Conservation (phyloP, 2,888 invertebrate genomes). For the Epistrophe eligans region DNA sequence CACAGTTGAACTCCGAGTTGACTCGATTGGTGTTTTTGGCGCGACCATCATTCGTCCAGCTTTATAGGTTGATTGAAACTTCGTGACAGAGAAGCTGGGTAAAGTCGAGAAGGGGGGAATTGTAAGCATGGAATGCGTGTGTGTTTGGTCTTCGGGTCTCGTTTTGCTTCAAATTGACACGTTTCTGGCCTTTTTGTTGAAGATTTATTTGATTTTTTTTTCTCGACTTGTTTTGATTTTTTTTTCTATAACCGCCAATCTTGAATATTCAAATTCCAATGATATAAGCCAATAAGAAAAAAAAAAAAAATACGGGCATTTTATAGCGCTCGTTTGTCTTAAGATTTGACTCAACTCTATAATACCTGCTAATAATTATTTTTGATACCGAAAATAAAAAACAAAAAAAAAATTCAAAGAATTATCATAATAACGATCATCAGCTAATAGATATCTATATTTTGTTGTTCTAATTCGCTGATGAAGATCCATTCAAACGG, state of each 20-base stretch:
- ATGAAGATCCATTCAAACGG: constrained; percentile 39
- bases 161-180: constrained; percentile 70
- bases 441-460: background rate
- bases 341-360: constrained; percentile 35
- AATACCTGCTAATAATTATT: constrained; percentile 19
- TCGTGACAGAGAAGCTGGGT: background rate
- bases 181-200: constrained; percentile 71
- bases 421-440: constrained; percentile 63
- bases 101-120: background rate
- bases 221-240: constrained; percentile 15
- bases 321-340: constrained; percentile 25
- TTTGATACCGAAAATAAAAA: background rate
- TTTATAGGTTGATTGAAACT: constrained; percentile 49
- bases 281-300: constrained; percentile 43
- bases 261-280: constrained; percentile 72
- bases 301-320: constrained; percentile 47
- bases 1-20: constrained; percentile 72
- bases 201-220: constrained; percentile 62
- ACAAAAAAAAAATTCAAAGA: background rate
- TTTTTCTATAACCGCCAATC: constrained; percentile 16
- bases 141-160: constrained; percentile 43
- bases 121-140: constrained; percentile 63
- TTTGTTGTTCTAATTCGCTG: constrained; percentile 9
- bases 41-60: constrained; percentile 23
- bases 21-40: constrained; percentile 52